These are phyloP conservation scores for Brienomyrus longianalis DNA, from an alignment of 2,113 vertebrate genomes.

Conservation along the genomic window DNA sequence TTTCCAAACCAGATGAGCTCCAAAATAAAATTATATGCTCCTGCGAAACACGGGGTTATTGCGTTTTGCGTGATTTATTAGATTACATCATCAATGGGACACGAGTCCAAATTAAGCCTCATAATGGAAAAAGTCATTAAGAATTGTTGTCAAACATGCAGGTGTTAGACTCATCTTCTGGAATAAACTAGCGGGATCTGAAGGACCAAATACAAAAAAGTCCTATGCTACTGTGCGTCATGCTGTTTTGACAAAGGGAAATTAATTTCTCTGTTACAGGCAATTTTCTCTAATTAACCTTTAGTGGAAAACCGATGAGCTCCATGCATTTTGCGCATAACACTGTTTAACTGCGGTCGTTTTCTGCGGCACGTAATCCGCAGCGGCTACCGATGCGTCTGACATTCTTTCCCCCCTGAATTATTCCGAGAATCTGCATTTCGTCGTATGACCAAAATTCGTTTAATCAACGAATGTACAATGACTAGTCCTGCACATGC, in stretches of 20 bases:
- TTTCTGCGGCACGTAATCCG: background rate
- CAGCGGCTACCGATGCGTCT: background rate
- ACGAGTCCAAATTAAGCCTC: background rate
- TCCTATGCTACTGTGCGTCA: conserved; percentile 11
- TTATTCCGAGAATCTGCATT: background rate
- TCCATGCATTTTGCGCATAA: background rate
- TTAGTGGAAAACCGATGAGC: conserved; percentile 14
- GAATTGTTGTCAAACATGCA: conserved; percentile 14
- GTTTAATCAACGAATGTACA: background rate
- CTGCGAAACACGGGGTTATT: conserved; percentile 18
- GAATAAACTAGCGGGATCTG: background rate
- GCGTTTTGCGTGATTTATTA: conserved; percentile 17
- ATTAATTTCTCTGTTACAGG: conserved; percentile 20
- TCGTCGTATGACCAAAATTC: background rate
- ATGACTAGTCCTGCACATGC: background rate
- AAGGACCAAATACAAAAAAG: background rate
- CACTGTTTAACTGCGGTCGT: background rate
- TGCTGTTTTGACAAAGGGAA: conserved; percentile 16
- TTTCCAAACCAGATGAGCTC: conserved; percentile 12
- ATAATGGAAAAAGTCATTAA: conserved; percentile 20
- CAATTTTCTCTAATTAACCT: conserved; percentile 22
- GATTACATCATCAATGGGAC: conserved; percentile 16
- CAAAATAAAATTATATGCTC: conserved; percentile 17
- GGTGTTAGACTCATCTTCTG: background rate
- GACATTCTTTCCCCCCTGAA: background rate